These are phyloP conservation scores for Hyles lineata DNA, from an alignment of 2,888 invertebrate genomes.

Conservation along the genomic window DNA sequence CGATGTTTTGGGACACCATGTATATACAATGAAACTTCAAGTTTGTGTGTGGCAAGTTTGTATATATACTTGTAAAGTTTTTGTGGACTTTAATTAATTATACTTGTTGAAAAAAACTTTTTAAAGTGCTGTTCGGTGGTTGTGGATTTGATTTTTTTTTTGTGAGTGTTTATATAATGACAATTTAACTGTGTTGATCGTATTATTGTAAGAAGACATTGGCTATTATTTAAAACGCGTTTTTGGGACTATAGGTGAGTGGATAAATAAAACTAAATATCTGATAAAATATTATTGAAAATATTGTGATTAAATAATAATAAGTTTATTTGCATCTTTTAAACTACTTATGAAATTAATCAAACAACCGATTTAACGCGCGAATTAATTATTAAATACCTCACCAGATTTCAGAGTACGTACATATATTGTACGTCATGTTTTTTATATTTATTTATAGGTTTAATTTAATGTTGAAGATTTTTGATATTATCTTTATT, in stretches of 20 bases:
- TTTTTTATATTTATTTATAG: too few species aligned
- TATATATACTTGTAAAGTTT: conserved; percentile 12
- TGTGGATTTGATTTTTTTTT: conserved; percentile 10
- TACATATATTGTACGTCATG: too few species aligned
- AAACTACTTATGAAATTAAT: too few species aligned
- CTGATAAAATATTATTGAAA: background rate
- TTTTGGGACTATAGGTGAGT: conserved; percentile 10
- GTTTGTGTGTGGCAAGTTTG: conserved; percentile 14
- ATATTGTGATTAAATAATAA: too few species aligned
- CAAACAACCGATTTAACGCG: too few species aligned
- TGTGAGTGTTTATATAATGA: conserved; percentile 4
- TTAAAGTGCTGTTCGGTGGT: conserved; percentile 12
- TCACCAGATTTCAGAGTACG: too few species aligned
- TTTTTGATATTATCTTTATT: too few species aligned
- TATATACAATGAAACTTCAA: conserved; percentile 17
- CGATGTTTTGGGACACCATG: conserved; percentile 23
- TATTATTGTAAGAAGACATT: background rate
- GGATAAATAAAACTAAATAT: background rate
- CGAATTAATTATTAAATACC: too few species aligned
- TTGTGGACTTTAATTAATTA: conserved; percentile 17
- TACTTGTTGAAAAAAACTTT: conserved; percentile 5
- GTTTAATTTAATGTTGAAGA: too few species aligned
- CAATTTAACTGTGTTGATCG: background rate
- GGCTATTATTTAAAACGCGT: background rate
- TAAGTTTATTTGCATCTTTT: too few species aligned